These are phyloP conservation scores for Potamarius usumacintae DNA, from an alignment of 2,113 vertebrate genomes.

Conservation along the genomic window DNA sequence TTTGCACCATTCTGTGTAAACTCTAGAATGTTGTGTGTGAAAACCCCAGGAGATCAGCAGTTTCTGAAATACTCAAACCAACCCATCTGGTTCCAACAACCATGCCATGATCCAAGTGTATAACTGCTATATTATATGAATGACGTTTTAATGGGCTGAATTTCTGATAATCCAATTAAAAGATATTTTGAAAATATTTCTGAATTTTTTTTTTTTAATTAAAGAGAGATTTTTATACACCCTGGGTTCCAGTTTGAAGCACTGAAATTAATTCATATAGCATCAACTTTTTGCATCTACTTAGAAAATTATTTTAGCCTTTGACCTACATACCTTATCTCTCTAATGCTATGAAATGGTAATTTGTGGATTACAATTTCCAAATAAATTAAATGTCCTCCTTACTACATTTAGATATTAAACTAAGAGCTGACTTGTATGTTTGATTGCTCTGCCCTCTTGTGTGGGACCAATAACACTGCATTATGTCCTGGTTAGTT, in stretches of 20 bases:
- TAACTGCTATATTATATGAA: background rate
- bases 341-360: background rate
- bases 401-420: background rate
- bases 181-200: background rate
- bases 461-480: constrained; percentile 22
- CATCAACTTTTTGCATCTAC: background rate
- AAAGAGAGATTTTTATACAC: too few species aligned
- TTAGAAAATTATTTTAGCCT: background rate
- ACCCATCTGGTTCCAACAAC: background rate
- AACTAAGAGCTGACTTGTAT: background rate
- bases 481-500: background rate
- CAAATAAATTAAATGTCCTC: background rate
- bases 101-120: background rate
- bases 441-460: constrained; percentile 40
- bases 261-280: too few species aligned
- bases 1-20: background rate
- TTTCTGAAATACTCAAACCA: background rate
- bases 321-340: background rate
- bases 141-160: background rate
- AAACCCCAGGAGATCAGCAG: too few species aligned
- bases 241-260: too few species aligned
- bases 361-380: background rate
- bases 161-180: background rate
- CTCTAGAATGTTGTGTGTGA: too few species aligned
- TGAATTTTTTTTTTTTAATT: background rate